Evolutionary conservation across 1,140 invertebrate species (phyloP).

Genomic region (Nautilus pompilius): DNA sequence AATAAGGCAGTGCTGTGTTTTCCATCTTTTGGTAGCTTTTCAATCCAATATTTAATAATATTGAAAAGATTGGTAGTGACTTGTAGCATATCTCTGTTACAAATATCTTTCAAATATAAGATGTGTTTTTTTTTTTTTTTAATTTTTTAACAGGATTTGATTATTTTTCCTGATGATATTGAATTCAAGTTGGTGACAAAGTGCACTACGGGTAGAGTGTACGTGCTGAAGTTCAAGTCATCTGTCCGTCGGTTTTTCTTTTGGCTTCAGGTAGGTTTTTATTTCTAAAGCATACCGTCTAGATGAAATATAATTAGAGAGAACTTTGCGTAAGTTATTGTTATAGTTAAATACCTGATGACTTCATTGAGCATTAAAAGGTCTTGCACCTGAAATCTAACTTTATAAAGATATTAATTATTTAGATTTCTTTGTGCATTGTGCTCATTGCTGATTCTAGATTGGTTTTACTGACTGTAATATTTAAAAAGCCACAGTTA

Average conservation of each 20-base stretch:
- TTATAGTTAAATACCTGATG: too few relatives aligned
- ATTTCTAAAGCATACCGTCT: slow-evolving; percentile 1
- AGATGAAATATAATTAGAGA: not conserved
- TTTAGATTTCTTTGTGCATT: too few relatives aligned
- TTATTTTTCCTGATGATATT: slow-evolving; percentile 98
- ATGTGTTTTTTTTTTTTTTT: not conserved
- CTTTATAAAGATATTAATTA: too few relatives aligned
- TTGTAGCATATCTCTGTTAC: not conserved
- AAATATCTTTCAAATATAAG: not conserved
- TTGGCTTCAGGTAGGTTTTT: slow-evolving; percentile 82
- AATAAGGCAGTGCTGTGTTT: not conserved
- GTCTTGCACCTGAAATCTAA: too few relatives aligned
- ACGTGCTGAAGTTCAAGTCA: slow-evolving; percentile 93
- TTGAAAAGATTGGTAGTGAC: too few relatives aligned
- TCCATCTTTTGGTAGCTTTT: not conserved
- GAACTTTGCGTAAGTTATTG: too few relatives aligned
- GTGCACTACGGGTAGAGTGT: slow-evolving; percentile 94
- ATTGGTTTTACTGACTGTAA: too few relatives aligned
- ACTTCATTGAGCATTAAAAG: too few relatives aligned
- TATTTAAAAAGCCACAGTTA: too few relatives aligned
- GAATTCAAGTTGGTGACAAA: slow-evolving; percentile 93
- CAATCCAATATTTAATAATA: too few relatives aligned
- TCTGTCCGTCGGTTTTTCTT: slow-evolving; percentile 91
- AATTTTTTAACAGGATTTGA: slow-evolving; percentile 73
- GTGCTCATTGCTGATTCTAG: too few relatives aligned